These are phyloP conservation scores for Ectemnius cavifrons DNA, from an alignment of 2,888 invertebrate genomes.

Conservation along the genomic window DNA sequence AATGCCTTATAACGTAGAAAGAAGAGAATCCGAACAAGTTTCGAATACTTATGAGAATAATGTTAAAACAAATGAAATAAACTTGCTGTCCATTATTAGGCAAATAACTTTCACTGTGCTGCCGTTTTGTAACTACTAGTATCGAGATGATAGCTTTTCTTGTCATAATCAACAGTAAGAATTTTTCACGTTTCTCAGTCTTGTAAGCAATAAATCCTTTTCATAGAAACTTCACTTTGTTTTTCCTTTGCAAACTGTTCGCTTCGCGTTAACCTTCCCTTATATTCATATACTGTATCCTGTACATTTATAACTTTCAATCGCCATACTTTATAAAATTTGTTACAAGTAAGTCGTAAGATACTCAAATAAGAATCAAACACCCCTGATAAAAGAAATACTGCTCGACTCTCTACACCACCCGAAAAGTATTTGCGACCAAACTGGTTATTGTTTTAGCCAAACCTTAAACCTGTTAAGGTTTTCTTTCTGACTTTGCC, in stretches of 20 bases:
- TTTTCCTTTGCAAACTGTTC: slow-evolving; percentile 23
- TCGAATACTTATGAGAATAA: not conserved
- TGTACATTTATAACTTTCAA: slow-evolving; percentile 54
- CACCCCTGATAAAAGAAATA: slow-evolving; percentile 42
- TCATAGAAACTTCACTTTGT: slow-evolving; percentile 41
- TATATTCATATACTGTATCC: slow-evolving; percentile 16
- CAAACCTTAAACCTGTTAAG: slow-evolving; percentile 50
- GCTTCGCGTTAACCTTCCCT: slow-evolving; percentile 20
- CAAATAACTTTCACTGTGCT: slow-evolving; percentile 48
- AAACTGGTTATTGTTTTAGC: slow-evolving; percentile 33
- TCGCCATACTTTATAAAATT: slow-evolving; percentile 47
- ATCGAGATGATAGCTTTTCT: slow-evolving; percentile 43
- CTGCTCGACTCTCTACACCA: slow-evolving; percentile 34
- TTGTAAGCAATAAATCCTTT: slow-evolving; percentile 59
- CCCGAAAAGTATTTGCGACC: slow-evolving; percentile 35
- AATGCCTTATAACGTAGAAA: not conserved
- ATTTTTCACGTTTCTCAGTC: slow-evolving; percentile 60
- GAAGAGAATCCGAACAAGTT: slow-evolving; percentile 17
- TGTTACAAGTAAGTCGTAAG: slow-evolving; percentile 45
- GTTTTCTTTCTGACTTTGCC: slow-evolving; percentile 40
- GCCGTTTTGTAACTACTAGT: slow-evolving; percentile 46
- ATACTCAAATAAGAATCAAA: slow-evolving; percentile 30
- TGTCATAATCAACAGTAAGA: slow-evolving; percentile 50
- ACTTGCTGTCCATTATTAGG: slow-evolving; percentile 47
- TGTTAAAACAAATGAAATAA: slow-evolving; percentile 14